phyloP scores from a whole-genome alignment of 2,888 invertebrate species.

The Homarus gammarus region DNA sequence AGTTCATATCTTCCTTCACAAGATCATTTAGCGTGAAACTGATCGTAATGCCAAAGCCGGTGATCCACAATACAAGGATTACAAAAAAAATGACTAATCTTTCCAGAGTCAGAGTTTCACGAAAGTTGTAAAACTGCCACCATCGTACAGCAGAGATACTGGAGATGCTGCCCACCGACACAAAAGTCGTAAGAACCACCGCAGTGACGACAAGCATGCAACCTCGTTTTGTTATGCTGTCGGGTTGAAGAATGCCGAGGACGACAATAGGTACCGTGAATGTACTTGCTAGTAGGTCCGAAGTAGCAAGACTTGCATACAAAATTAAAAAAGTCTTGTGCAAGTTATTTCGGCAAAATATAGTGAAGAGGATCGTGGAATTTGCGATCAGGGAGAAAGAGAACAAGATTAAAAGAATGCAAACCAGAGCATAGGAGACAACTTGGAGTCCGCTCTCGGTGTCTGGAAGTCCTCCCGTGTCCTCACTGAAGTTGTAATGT shows the following conservation, averaged over 20 bases:
- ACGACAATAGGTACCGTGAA: conserved; percentile 3
- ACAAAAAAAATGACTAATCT: background rate
- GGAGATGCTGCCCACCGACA: conserved; percentile 22
- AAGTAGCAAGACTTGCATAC: conserved; percentile 20
- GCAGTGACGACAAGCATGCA: background rate
- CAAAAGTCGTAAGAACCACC: background rate
- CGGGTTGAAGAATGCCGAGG: background rate
- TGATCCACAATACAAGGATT: conserved; percentile 15
- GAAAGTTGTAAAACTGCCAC: conserved; percentile 39
- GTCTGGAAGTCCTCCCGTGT: background rate
- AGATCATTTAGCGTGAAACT: background rate
- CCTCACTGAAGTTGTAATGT: background rate
- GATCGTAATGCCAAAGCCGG: background rate
- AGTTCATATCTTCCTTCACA: background rate
- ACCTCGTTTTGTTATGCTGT: background rate
- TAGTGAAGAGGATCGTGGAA: background rate
- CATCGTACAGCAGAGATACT: conserved; percentile 11
- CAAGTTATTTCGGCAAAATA: background rate
- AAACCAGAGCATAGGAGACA: background rate
- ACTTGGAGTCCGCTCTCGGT: background rate
- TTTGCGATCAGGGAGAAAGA: conserved; percentile 3
- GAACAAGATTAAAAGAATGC: background rate
- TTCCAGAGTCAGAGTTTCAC: background rate
- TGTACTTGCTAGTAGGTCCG: conserved; percentile 12
- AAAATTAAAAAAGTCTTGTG: background rate